phyloP scores from a whole-genome alignment of 1,140 invertebrate genomes.

The Lucilia cuprina region DNA sequence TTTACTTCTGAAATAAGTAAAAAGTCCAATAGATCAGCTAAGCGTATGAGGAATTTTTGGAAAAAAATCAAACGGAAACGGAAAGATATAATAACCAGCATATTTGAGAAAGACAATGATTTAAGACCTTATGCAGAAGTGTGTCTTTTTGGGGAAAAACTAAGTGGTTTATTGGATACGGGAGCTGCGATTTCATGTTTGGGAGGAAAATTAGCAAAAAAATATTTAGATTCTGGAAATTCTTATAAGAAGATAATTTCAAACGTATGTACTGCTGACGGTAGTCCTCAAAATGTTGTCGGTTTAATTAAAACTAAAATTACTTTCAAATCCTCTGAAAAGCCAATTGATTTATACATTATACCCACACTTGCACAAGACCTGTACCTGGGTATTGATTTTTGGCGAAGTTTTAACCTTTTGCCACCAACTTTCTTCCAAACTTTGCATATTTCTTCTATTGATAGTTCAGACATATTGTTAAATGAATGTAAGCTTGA shows the following conservation, averaged over 20 bases:
- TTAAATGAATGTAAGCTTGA: neutral
- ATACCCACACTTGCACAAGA: neutral
- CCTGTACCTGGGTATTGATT: neutral
- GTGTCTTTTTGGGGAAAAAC: neutral
- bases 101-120: no score
- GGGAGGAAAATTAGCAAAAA: neutral
- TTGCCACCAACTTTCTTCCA: no score
- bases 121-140: neutral
- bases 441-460: no score
- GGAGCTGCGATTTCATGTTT: neutral
- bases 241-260: neutral
- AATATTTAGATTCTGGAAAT: neutral
- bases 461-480: neutral
- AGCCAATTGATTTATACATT: neutral
- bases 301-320: neutral
- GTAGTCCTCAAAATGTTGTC: neutral
- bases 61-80: neutral
- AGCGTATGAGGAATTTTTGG: neutral
- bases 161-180: neutral
- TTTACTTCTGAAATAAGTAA: neutral
- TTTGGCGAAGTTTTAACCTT: slow-evolving; percentile 10
- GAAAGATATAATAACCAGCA: neutral
- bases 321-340: neutral
- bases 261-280: neutral
- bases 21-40: neutral